Evolutionary conservation across 2,113 vertebrate genomes (phyloP).

Genomic region (mouse (Mus musculus)): GRCm39 chr16:73408501-73409000

Average conservation of each 20-base stretch:
- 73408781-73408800: background rate
- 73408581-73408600: background rate
- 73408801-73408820: background rate
- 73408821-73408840: background rate
- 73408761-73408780: background rate
- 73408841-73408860: background rate
- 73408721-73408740: too few relatives aligned
- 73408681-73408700: too few relatives aligned
- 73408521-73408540: background rate
- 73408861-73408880: background rate
- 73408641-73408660: background rate
- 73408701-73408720: too few relatives aligned
- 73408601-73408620: background rate
- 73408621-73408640: background rate
- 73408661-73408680: too few relatives aligned
- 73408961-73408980: background rate
- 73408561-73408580: background rate
- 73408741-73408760: too few relatives aligned
- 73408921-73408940: background rate
- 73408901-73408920: background rate
- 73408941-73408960: background rate
- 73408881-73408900: background rate
- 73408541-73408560: background rate
- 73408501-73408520: background rate
- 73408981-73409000: background rate